Percentiles rank a stretch among this genome's conserved stretches.
Evolutionary conservation across 2,888 invertebrate species (phyloP).

Genomic region (Stenurella melanura): DNA sequence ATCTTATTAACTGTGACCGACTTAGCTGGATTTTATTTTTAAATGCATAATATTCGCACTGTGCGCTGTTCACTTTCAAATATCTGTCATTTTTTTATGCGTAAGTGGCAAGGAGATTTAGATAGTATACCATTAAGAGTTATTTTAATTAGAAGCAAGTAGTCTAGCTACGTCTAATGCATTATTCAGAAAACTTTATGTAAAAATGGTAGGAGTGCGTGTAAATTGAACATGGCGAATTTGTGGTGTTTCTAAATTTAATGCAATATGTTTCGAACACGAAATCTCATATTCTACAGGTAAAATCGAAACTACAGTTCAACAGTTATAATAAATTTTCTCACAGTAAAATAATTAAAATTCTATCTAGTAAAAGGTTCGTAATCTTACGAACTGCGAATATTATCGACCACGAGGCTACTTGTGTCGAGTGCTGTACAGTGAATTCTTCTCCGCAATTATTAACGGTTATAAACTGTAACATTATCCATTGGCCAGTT

Average conservation of each 20-base stretch:
- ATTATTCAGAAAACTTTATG: constrained; percentile 32
- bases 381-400: too few species aligned
- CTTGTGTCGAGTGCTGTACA: too few species aligned
- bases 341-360: neutral
- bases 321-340: neutral
- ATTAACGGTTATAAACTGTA: too few species aligned
- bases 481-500: too few species aligned
- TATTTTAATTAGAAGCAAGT: constrained; percentile 11
- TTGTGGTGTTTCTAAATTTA: constrained; percentile 13
- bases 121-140: neutral
- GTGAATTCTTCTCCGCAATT: too few species aligned
- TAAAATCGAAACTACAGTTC: neutral
- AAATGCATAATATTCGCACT: constrained; percentile 8
- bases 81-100: constrained; percentile 13
- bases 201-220: neutral
- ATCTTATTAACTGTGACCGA: constrained; percentile 42
- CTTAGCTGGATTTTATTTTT: constrained; percentile 21
- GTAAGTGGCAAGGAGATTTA: constrained; percentile 3
- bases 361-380: neutral
- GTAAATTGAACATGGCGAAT: neutral
- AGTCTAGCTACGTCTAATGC: constrained; percentile 8
- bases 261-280: neutral
- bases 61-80: constrained; percentile 31
- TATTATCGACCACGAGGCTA: too few species aligned
- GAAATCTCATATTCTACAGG: neutral